Evolutionary conservation across 2,888 invertebrate species (phyloP).

Genomic region (Lacanobia wlatinum): DNA sequence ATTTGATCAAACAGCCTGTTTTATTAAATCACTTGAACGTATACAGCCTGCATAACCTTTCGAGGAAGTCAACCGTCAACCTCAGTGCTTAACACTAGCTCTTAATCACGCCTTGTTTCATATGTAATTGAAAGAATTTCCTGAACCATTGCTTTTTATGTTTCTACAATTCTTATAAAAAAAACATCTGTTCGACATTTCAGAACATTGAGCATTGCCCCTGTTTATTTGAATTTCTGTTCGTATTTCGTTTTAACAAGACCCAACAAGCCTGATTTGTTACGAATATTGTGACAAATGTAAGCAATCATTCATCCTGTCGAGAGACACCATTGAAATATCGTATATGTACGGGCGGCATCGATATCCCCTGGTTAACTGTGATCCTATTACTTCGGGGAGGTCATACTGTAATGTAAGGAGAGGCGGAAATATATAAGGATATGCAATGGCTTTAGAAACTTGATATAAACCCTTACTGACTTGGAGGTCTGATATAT

Average conservation of each 20-base stretch:
- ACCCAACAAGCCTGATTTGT: background rate
- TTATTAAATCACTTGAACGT: no score
- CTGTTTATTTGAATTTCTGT: no score
- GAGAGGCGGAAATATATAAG: background rate
- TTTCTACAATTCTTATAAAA: no score
- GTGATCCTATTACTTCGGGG: background rate
- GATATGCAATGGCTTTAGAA: background rate
- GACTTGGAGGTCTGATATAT: background rate
- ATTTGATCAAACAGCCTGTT: no score
- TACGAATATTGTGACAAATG: background rate
- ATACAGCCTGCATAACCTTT: no score
- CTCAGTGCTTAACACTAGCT: no score
- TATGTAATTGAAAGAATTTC: no score
- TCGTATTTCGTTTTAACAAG: background rate
- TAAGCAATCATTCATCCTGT: constrained; percentile 8
- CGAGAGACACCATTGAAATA: background rate
- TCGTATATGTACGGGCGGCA: background rate
- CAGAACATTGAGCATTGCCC: no score
- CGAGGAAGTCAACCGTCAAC: no score
- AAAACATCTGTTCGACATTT: no score
- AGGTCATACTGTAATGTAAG: constrained; percentile 3
- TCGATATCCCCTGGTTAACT: background rate
- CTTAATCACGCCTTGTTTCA: no score
- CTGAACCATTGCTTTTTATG: no score
- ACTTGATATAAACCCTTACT: constrained; percentile 6